Percentiles rank a stretch among this genome's conserved stretches.
Conservation (phyloP, 2,113 vertebrate genomes). For the Excalfactoria chinensis region DNA sequence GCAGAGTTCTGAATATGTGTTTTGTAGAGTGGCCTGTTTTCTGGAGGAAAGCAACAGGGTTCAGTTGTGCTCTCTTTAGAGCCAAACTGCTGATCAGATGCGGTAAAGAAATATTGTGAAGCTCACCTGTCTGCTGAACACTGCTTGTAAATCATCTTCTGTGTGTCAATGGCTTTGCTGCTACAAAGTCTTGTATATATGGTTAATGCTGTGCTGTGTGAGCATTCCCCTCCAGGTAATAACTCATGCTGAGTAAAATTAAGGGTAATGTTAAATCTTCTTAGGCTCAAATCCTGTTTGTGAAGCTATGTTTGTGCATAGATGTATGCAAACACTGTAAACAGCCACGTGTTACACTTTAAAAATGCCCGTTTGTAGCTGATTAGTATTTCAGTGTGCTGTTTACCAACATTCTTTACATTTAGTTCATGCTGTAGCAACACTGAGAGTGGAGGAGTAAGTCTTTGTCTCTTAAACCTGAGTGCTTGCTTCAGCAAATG, state of each 20-base stretch:
- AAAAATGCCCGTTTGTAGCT: neutral
- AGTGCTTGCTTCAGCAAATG: neutral
- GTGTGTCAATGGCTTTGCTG: neutral
- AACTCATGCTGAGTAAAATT: constrained; percentile 5
- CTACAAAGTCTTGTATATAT: neutral
- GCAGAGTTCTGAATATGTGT: neutral
- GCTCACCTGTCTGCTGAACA: neutral
- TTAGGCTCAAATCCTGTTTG: neutral
- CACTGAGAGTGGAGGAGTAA: neutral
- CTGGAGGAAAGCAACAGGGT: neutral
- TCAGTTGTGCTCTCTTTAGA: neutral
- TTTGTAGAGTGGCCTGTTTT: neutral
- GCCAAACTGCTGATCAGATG: neutral
- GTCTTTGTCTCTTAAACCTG: neutral
- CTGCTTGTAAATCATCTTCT: neutral
- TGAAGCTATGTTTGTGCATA: neutral
- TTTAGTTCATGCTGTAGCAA: neutral
- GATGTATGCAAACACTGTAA: neutral
- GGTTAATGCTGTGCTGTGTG: neutral
- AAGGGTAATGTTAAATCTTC: neutral
- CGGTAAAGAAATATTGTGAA: constrained; percentile 13
- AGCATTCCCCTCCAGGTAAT: neutral
- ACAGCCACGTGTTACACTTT: neutral
- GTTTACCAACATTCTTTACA: neutral
- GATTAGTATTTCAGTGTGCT: neutral